Percentiles rank a stretch among this genome's conserved stretches.
Conservation (phyloP, 2,113 vertebrate genomes). For the Mustelus asterias region DNA sequence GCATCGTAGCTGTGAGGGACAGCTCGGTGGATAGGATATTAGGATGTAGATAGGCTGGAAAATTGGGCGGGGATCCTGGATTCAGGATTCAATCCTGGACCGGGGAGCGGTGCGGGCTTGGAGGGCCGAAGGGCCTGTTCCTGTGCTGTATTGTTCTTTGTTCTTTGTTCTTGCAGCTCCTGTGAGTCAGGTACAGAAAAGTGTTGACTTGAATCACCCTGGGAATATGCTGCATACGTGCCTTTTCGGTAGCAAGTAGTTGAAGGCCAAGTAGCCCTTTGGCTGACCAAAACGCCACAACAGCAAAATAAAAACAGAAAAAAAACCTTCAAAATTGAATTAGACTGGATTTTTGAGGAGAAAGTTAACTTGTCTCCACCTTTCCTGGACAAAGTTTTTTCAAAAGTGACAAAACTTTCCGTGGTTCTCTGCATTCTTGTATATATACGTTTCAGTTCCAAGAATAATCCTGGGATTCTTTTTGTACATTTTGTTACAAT, state of each 20-base stretch:
- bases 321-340: neutral
- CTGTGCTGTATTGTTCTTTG: too few relatives aligned
- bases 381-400: neutral
- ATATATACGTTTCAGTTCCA: neutral
- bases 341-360: neutral
- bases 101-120: too few relatives aligned
- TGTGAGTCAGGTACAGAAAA: neutral
- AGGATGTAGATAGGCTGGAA: too few relatives aligned
- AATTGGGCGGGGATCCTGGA: too few relatives aligned
- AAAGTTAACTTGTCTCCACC: neutral
- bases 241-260: neutral
- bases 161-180: too few relatives aligned
- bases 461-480: neutral
- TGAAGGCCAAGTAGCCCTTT: neutral
- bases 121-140: too few relatives aligned
- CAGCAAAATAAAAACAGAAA: neutral
- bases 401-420: neutral
- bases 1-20: too few relatives aligned
- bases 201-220: neutral
- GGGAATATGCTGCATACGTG: neutral
- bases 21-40: too few relatives aligned
- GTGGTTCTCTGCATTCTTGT: neutral
- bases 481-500: neutral
- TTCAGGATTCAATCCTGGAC: too few relatives aligned
- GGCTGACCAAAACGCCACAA: neutral